These are phyloP conservation scores for Ateles fusciceps DNA, from an alignment of 2,797 vertebrate genomes.

Conservation along the genomic window DNA sequence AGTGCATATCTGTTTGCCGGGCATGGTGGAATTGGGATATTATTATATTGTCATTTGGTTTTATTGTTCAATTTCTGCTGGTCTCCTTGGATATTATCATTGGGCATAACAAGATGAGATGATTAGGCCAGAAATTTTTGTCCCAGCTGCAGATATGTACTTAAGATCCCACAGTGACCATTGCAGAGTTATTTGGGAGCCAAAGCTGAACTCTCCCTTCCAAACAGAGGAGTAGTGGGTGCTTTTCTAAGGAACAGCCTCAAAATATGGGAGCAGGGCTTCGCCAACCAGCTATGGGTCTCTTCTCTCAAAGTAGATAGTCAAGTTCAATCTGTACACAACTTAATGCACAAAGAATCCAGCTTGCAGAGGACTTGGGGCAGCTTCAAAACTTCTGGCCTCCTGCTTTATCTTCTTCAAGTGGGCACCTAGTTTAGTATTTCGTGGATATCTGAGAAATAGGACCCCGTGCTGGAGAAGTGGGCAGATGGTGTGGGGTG, in stretches of 20 bases:
- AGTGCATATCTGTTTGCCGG: too few species aligned
- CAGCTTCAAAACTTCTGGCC: background rate
- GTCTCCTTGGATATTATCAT: background rate
- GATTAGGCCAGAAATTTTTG: background rate
- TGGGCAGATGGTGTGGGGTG: rapidly evolving
- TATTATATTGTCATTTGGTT: background rate
- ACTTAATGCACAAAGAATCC: background rate
- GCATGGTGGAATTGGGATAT: background rate
- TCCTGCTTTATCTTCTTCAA: background rate
- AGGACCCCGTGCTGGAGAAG: background rate
- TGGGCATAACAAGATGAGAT: background rate
- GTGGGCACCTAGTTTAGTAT: too few species aligned
- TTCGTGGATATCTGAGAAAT: background rate
- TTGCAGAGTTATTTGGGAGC: background rate
- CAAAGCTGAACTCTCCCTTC: background rate
- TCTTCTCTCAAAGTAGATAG: background rate
- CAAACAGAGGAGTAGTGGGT: background rate
- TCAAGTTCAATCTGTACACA: background rate
- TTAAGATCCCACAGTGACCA: background rate
- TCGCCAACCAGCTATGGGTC: too few species aligned
- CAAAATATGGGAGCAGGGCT: background rate
- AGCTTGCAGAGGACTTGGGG: background rate
- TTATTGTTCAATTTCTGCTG: background rate
- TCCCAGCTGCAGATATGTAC: background rate
- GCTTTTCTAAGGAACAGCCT: background rate